Percentiles rank a stretch among this genome's conserved stretches.
phyloP scores from a whole-genome alignment of 2,113 vertebrate species.

The Peromyscus polionotus region DNA sequence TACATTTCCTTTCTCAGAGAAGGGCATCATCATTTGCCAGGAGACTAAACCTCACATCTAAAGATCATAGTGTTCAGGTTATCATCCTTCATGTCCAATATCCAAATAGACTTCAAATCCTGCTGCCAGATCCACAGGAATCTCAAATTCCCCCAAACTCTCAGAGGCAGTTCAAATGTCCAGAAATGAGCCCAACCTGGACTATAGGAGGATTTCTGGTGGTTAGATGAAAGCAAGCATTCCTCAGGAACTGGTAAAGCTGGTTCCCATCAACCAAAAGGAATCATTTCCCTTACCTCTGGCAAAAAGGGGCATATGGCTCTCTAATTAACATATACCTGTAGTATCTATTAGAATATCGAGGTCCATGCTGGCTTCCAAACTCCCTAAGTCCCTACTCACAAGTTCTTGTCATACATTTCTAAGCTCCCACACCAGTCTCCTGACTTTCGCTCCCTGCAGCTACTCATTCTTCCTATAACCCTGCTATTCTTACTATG shows the following conservation, averaged over 20 bases:
- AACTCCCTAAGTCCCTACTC: not conserved
- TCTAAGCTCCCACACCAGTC: not conserved
- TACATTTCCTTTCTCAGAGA: not conserved
- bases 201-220: not conserved
- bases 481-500: not conserved
- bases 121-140: not conserved
- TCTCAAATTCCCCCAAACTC: not conserved
- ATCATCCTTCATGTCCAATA: not conserved
- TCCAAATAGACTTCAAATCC: not conserved
- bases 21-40: not conserved
- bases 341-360: not conserved
- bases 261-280: not conserved
- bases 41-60: not conserved
- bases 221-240: not conserved
- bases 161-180: not conserved
- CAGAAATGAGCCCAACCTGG: not conserved
- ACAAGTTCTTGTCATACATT: not conserved
- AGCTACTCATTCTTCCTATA: not conserved
- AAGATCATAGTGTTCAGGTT: not conserved
- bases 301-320: not conserved
- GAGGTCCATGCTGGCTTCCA: not conserved
- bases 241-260: not conserved
- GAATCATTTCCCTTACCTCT: not conserved
- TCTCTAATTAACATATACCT: not conserved
- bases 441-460: not conserved